A percentile compares a stretch with the other conserved stretches of the same genome.
Conservation (phyloP, 1,140 invertebrate species). For the Xylocopa sonorina region DNA sequence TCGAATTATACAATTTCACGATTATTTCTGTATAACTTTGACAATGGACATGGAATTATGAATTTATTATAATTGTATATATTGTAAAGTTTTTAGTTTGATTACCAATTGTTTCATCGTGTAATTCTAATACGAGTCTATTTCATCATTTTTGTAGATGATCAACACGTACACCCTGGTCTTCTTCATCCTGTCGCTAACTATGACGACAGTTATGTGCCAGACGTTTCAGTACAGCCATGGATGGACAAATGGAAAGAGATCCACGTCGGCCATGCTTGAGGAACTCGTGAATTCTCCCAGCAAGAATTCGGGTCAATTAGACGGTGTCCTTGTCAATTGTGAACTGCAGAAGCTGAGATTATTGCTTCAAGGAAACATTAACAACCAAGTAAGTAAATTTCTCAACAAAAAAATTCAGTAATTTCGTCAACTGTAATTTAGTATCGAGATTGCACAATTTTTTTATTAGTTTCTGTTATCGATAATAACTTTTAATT, state of each 20-base stretch:
- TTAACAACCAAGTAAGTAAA: conserved; percentile 43
- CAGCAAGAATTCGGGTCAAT: conserved; percentile 20
- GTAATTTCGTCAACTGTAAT: too few relatives aligned
- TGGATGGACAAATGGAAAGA: conserved; percentile 89
- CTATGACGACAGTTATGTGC: conserved; percentile 70
- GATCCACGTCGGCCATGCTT: conserved; percentile 28
- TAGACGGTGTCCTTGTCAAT: conserved; percentile 29
- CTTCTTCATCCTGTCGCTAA: conserved; percentile 57
- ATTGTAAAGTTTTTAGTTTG: too few relatives aligned
- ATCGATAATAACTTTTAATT: background rate
- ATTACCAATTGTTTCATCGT: too few relatives aligned
- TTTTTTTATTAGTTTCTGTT: background rate
- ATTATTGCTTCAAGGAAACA: conserved; percentile 47
- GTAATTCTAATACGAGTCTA: too few relatives aligned
- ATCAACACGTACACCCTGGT: background rate
- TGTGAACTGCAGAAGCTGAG: conserved; percentile 44
- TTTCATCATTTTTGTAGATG: conserved; percentile 57
- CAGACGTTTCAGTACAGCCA: conserved; percentile 89
- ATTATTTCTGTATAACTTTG: background rate
- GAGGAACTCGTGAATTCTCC: conserved; percentile 21
- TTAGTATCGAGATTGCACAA: too few relatives aligned
- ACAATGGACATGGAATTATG: too few relatives aligned
- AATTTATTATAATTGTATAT: too few relatives aligned
- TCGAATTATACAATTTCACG: background rate
- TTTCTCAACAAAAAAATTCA: too few relatives aligned